Percentiles rank a stretch among this genome's conserved stretches.
phyloP scores from a whole-genome alignment of 2,113 vertebrate species.

The Cairina moschata region DNA sequence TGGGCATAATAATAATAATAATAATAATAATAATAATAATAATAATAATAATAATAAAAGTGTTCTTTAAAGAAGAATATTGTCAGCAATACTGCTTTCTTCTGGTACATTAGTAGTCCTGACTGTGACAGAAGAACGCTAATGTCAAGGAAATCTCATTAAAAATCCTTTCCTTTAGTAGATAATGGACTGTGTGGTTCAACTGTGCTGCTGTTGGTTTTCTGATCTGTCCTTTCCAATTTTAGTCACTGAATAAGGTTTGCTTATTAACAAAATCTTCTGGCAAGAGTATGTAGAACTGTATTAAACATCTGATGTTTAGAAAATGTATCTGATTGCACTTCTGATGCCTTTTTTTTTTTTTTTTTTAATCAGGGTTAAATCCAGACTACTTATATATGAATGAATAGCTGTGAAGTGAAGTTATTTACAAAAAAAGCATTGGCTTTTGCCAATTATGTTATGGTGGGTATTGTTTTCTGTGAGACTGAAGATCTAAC shows the following conservation, averaged over 20 bases:
- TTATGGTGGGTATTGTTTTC: neutral
- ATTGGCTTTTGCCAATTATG: neutral
- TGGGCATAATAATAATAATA: neutral
- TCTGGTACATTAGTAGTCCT: neutral
- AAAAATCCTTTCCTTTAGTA: constrained; percentile 20
- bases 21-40: neutral
- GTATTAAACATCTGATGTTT: neutral
- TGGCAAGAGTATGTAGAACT: neutral
- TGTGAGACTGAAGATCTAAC: neutral
- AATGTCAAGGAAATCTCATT: constrained; percentile 49
- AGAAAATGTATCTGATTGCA: neutral
- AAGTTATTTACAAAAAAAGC: neutral
- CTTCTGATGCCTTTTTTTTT: neutral
- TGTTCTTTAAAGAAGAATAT: neutral
- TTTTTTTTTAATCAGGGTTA: neutral
- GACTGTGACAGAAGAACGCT: neutral
- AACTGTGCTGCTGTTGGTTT: constrained; percentile 4
- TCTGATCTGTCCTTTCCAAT: constrained; percentile 3
- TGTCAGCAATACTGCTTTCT: neutral
- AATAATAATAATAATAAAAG: too few species aligned
- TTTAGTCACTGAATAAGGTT: neutral
- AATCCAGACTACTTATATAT: neutral
- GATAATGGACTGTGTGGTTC: constrained; percentile 3
- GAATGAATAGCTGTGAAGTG: neutral
- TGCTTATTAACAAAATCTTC: constrained; percentile 4